A percentile compares a stretch with the other conserved stretches of the same genome.
Evolutionary conservation across 2,797 vertebrate genomes (phyloP).

Genomic region (Cirrhinus mrigala): DNA sequence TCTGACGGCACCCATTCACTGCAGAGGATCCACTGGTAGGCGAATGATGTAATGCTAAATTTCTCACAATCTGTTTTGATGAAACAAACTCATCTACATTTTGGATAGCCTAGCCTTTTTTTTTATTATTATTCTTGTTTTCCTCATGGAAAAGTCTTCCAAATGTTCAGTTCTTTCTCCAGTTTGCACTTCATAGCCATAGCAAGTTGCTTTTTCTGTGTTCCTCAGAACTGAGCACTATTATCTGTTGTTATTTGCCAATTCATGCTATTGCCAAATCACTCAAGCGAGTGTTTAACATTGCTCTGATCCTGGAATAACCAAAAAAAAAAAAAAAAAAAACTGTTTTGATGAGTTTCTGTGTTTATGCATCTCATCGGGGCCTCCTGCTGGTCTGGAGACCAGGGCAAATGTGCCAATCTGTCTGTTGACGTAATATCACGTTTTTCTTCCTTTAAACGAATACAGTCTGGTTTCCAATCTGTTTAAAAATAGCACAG

Average conservation of each 20-base stretch:
- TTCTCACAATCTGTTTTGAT: not conserved
- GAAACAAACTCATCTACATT: not conserved
- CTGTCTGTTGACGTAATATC: not conserved
- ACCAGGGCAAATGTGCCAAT: not conserved
- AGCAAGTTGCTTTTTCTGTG: not conserved
- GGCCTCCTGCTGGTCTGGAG: conserved; percentile 1
- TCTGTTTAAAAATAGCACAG: not conserved
- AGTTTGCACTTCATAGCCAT: not conserved
- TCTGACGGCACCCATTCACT: not conserved
- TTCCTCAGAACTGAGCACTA: not conserved
- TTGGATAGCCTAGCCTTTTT: not conserved
- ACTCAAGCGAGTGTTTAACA: not conserved
- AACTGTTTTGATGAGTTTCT: not conserved
- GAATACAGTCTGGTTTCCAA: not conserved
- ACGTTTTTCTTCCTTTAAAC: conserved; percentile 3
- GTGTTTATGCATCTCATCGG: not conserved
- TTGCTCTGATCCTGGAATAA: not conserved
- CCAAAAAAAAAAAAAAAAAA: not conserved
- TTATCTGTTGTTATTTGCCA: not conserved
- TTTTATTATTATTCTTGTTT: not conserved
- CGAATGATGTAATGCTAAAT: not conserved
- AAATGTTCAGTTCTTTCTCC: not conserved
- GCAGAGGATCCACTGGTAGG: not conserved
- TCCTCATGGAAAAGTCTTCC: not conserved
- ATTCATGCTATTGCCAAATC: not conserved